Evolutionary conservation across 2,113 vertebrate genomes (phyloP), one percentile per base, ranked within the genome.

Genomic region (Cinclus mexicanus): DNA sequence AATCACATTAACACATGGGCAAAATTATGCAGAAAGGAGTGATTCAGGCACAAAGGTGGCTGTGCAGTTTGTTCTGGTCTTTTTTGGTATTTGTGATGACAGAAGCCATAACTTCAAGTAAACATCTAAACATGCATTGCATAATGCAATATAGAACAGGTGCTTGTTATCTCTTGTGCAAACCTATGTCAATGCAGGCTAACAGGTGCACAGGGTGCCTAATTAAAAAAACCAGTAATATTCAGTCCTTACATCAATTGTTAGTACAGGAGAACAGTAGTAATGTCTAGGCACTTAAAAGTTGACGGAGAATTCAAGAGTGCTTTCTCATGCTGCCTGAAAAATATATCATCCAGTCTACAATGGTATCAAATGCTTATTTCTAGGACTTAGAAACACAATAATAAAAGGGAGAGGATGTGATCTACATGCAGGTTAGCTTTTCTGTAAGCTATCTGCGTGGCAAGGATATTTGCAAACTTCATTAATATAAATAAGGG

Each of bases 281-380:
- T 67, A 94, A 89, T 49, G 80, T 60, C 83, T 47, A 97, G 97
- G 96, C 94, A 97, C 97, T 97, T 97, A 68, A 87, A 94, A 93
- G 42, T 91, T 94, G 74, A 83, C 84, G 92, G 81, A 91, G 85
- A 93, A 94, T 92, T 90, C 81, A 92, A 92, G 78, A 90, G 68
- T 85, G 80, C 83, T 94, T 97, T 94, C 80, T 68, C 91, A 94
- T 74, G 96, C 88, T 89, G 89, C 85, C 75, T 94, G 88, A 77
- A 97, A 94, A 97, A 87, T 87, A 71, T 31, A 94, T 75, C 56
- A 94, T 94, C 89, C 78, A 93, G 67, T 94, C 79, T 93, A 52
- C 47, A 89, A 78, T 72, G 37, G 90, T 87, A 95, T 83, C 91
- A 96, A 94, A 95, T 57, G 49, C 87, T 97, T 68, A 67, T 90